A percentile compares a stretch with the other conserved stretches of the same genome.
phyloP scores from a whole-genome alignment of 2,113 vertebrate genomes.

The Neomonachus schauinslandi region DNA sequence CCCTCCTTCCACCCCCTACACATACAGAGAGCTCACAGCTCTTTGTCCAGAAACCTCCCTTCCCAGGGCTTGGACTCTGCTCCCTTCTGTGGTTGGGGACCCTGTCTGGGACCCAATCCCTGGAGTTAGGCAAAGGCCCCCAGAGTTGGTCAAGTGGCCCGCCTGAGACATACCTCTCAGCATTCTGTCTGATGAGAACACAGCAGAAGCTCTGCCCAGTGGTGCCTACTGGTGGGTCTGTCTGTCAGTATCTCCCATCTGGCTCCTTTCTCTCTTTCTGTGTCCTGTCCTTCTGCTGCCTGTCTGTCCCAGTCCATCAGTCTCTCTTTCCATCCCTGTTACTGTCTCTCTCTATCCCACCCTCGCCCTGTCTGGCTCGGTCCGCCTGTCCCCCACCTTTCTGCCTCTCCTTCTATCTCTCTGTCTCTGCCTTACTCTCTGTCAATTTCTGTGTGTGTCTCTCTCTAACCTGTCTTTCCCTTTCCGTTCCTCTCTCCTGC shows the following conservation, averaged over 20 bases:
- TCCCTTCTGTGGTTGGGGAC: background rate
- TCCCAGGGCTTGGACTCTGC: background rate
- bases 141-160: background rate
- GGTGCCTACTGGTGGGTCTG: background rate
- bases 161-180: background rate
- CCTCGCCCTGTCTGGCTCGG: background rate
- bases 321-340: background rate
- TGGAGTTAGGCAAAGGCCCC: background rate
- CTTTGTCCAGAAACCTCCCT: background rate
- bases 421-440: background rate
- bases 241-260: background rate
- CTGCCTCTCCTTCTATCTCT: background rate
- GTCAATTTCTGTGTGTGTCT: background rate
- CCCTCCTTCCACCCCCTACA: background rate
- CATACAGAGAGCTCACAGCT: background rate
- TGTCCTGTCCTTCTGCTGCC: background rate
- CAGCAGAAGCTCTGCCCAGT: background rate
- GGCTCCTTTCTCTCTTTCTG: background rate
- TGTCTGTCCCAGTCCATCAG: background rate
- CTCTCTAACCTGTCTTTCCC: background rate
- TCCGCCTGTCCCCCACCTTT: background rate
- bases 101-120: background rate
- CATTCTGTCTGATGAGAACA: background rate
- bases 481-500: background rate
- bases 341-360: background rate